These are phyloP conservation scores for Mythimna albipuncta DNA, from an alignment of 2,888 invertebrate genomes.

Conservation along the genomic window DNA sequence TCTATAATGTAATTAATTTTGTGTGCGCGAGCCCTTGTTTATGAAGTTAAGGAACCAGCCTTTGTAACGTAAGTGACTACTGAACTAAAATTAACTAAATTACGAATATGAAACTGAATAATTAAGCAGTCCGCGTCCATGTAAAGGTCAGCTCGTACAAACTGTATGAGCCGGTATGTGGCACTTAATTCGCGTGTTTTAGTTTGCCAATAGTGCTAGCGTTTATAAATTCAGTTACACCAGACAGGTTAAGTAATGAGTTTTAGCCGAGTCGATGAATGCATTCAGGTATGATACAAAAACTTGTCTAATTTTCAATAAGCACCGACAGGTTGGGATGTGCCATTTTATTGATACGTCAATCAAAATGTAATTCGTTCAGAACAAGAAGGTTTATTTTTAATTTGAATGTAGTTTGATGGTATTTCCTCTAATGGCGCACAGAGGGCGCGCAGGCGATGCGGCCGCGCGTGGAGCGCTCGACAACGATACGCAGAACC, in stretches of 20 bases:
- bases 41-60: constrained; percentile 48
- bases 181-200: constrained; percentile 21
- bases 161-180: constrained; percentile 36
- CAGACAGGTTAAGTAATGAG: constrained; percentile 14
- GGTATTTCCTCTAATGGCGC: constrained; percentile 72
- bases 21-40: constrained; percentile 58
- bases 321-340: constrained; percentile 27
- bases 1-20: constrained; percentile 65
- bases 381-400: constrained; percentile 38
- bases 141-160: constrained; percentile 35
- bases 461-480: constrained; percentile 45
- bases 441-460: constrained; percentile 38
- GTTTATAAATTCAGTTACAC: constrained; percentile 17
- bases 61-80: constrained; percentile 17
- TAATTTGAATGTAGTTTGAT: constrained; percentile 55
- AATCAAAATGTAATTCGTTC: constrained; percentile 57
- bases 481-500: constrained; percentile 77
- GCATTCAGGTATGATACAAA: constrained; percentile 27
- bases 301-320: constrained; percentile 41
- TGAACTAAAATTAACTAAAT: constrained; percentile 55
- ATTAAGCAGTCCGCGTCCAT: constrained; percentile 27
- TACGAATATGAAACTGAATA: constrained; percentile 45
- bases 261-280: constrained; percentile 11
- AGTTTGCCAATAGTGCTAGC: constrained; percentile 10
- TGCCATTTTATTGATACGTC: constrained; percentile 58